These are phyloP conservation scores for Dynastes tityus DNA, from an alignment of 2,888 invertebrate genomes.

Conservation along the genomic window DNA sequence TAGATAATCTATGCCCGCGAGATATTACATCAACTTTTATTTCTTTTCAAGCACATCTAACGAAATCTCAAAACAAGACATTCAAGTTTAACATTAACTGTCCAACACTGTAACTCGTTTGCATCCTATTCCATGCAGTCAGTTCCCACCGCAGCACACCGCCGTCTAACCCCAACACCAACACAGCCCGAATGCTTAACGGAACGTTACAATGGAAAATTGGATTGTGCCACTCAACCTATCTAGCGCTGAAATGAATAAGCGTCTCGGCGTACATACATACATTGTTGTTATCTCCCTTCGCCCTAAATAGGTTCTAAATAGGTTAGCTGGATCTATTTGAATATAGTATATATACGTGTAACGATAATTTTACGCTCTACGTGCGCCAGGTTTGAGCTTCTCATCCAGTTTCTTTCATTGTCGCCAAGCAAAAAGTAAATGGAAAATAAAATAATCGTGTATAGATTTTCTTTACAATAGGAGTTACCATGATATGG, in stretches of 20 bases:
- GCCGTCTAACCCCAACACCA: not conserved
- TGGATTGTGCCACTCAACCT: slow-evolving; percentile 7
- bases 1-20: too few relatives aligned
- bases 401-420: too few relatives aligned
- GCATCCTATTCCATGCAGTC: too few relatives aligned
- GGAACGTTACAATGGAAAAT: slow-evolving; percentile 5
- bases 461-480: too few relatives aligned
- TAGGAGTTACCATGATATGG: too few relatives aligned
- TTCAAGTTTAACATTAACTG: too few relatives aligned
- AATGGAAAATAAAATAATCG: too few relatives aligned
- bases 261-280: not conserved
- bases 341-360: not conserved
- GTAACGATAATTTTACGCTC: slow-evolving; percentile 20
- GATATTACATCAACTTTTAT: too few relatives aligned
- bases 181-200: slow-evolving; percentile 8
- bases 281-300: not conserved
- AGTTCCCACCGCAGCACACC: not conserved
- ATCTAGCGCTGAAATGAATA: not conserved
- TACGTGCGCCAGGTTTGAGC: not conserved
- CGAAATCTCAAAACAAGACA: too few relatives aligned
- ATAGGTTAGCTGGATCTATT: slow-evolving; percentile 22
- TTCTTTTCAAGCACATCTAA: too few relatives aligned
- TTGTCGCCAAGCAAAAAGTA: not conserved
- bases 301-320: not conserved
- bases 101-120: too few relatives aligned